Percentiles rank a stretch among this genome's conserved stretches.
phyloP scores from a whole-genome alignment of 2,113 vertebrate genomes.

The Megalops atlanticus region DNA sequence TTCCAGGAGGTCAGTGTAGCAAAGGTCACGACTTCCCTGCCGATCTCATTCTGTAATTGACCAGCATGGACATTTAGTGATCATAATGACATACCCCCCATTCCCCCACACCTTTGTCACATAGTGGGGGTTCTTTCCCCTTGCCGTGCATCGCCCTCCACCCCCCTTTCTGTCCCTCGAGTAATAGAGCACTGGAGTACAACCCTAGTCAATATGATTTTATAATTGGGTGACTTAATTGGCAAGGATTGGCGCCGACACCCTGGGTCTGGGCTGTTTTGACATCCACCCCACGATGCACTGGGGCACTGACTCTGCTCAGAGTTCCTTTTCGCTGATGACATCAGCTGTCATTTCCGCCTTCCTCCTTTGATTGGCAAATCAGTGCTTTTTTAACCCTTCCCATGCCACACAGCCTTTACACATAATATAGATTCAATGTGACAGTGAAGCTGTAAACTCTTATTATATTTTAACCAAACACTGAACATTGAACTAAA shows the following conservation, averaged over 20 bases:
- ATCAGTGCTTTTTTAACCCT: not conserved
- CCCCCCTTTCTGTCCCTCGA: conserved; percentile 42
- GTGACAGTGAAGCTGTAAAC: not conserved
- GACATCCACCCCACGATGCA: not conserved
- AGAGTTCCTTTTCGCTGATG: not conserved
- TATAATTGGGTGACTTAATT: conserved; percentile 54
- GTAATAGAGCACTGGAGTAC: conserved; percentile 31
- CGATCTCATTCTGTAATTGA: conserved; percentile 66
- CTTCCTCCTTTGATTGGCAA: not conserved
- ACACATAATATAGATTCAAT: not conserved
- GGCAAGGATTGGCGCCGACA: conserved; percentile 30
- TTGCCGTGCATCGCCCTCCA: not conserved
- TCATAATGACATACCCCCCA: conserved; percentile 59
- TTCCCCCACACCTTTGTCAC: conserved; percentile 55
- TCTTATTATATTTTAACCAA: no score
- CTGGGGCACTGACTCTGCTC: not conserved
- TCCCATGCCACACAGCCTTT: not conserved
- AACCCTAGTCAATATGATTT: conserved; percentile 42
- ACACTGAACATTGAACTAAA: no score
- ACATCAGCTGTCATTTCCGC: not conserved
- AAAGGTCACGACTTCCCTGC: conserved; percentile 63
- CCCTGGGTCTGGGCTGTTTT: conserved; percentile 1
- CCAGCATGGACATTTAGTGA: conserved; percentile 65
- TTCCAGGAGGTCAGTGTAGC: conserved; percentile 58
- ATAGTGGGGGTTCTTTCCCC: conserved; percentile 54